Evolutionary conservation across 2,888 invertebrate genomes (phyloP).

Genomic region (Hyposoter dolosus): DNA sequence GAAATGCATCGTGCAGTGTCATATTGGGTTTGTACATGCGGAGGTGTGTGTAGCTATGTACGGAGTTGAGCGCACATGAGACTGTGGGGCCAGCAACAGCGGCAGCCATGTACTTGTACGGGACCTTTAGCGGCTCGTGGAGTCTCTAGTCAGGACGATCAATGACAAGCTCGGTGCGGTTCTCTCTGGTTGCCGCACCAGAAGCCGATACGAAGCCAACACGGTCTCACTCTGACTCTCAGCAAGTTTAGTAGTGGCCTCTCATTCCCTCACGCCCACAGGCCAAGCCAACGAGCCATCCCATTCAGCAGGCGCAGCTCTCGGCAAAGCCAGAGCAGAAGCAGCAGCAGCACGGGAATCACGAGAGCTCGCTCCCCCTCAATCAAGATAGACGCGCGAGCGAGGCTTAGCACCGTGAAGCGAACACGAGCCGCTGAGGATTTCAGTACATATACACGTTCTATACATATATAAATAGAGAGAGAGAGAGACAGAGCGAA

Average conservation of each 20-base stretch:
- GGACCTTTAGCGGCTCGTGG: constrained; percentile 84
- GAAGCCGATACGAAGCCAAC: constrained; percentile 61
- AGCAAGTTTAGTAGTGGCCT: constrained; percentile 47
- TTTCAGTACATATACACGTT: constrained; percentile 57
- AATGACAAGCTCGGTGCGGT: constrained; percentile 81
- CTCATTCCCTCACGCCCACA: constrained; percentile 68
- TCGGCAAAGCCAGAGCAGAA: constrained; percentile 59
- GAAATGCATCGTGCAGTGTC: constrained; percentile 34
- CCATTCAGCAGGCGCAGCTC: constrained; percentile 62
- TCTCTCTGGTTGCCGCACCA: constrained; percentile 71
- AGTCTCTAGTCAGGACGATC: constrained; percentile 79
- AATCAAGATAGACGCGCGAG: constrained; percentile 83
- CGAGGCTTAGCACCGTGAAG: constrained; percentile 74
- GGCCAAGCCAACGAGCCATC: constrained; percentile 67
- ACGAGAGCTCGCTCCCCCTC: constrained; percentile 79
- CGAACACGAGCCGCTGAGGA: constrained; percentile 74
- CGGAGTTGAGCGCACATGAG: constrained; percentile 59
- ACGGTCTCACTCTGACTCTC: constrained; percentile 69
- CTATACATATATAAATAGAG: not conserved
- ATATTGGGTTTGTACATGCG: constrained; percentile 25
- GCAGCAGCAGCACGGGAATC: constrained; percentile 61
- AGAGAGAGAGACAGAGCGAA: constrained; percentile 60
- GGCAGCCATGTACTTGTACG: constrained; percentile 79
- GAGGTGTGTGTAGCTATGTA: constrained; percentile 34
- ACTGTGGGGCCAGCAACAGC: constrained; percentile 75